These are phyloP conservation scores for Periophthalmus modestus DNA, from an alignment of 2,113 vertebrate species.

Conservation along the genomic window DNA sequence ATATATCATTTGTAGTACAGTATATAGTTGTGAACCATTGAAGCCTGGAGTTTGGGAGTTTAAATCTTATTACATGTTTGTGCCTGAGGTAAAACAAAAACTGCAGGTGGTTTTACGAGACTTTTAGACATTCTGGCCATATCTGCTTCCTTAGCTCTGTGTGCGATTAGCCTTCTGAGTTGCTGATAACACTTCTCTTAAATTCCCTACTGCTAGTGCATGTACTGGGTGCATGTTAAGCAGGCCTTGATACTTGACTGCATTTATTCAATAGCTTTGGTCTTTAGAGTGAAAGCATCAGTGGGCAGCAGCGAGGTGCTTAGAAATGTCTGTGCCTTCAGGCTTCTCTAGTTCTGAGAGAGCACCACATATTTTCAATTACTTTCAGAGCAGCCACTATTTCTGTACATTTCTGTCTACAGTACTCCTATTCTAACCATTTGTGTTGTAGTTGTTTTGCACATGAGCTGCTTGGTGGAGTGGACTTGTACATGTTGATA, in stretches of 20 bases:
- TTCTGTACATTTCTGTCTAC: neutral
- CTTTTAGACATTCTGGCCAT: neutral
- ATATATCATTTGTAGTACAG: neutral
- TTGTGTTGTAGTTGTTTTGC: conserved; percentile 6
- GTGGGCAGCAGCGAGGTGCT: conserved; percentile 17
- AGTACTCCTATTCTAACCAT: neutral
- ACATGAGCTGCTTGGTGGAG: conserved; percentile 6
- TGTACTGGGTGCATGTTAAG: neutral
- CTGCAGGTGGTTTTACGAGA: neutral
- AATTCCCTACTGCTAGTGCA: neutral
- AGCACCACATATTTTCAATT: neutral
- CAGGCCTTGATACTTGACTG: conserved; percentile 3
- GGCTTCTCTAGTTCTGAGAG: conserved; percentile 32
- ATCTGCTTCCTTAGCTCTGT: neutral
- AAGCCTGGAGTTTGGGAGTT: neutral
- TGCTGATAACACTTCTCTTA: neutral
- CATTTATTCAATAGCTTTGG: conserved; percentile 8
- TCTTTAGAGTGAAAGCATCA: neutral
- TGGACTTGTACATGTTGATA: conserved; percentile 1
- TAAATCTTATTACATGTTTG: neutral
- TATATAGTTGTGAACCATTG: neutral
- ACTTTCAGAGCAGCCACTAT: conserved; percentile 12
- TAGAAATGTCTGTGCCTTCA: conserved; percentile 46
- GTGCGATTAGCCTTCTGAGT: neutral
- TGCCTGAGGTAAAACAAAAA: no score